phyloP scores from a whole-genome alignment of 1,140 invertebrate species.

The Cyclina sinensis region DNA sequence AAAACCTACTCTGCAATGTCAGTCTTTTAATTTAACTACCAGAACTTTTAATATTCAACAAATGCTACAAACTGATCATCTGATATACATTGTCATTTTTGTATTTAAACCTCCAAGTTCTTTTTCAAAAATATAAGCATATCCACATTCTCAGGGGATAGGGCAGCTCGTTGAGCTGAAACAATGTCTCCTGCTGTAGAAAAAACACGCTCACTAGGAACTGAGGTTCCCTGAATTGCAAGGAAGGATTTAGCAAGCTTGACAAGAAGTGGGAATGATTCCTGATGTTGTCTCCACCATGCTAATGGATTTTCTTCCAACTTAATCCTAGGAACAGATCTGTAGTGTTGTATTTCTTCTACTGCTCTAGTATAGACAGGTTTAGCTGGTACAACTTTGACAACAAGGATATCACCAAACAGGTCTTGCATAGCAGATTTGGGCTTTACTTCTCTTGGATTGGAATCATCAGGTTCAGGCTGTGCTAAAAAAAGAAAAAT shows the following conservation, averaged over 20 bases:
- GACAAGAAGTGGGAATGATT: background rate
- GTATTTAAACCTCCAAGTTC: no score
- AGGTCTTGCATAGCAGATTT: no score
- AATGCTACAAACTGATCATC: no score
- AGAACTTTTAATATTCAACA: no score
- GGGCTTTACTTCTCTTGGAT: no score
- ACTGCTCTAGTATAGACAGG: background rate
- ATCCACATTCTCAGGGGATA: background rate
- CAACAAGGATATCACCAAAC: background rate
- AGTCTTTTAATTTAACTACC: no score
- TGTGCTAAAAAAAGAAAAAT: no score
- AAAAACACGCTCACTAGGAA: constrained; percentile 10
- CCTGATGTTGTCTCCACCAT: background rate
- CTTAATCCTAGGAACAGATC: no score
- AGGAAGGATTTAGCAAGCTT: background rate
- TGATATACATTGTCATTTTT: no score
- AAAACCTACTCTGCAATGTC: no score
- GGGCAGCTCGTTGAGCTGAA: background rate
- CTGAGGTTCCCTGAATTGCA: background rate
- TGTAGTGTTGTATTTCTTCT: background rate
- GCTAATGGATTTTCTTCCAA: background rate
- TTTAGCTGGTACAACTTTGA: background rate
- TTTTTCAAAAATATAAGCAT: constrained; percentile 13
- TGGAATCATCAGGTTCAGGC: no score
- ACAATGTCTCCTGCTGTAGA: constrained; percentile 13